phyloP scores from a whole-genome alignment of 2,113 vertebrate species.

The Hypocryptadius cinnamomeus region DNA sequence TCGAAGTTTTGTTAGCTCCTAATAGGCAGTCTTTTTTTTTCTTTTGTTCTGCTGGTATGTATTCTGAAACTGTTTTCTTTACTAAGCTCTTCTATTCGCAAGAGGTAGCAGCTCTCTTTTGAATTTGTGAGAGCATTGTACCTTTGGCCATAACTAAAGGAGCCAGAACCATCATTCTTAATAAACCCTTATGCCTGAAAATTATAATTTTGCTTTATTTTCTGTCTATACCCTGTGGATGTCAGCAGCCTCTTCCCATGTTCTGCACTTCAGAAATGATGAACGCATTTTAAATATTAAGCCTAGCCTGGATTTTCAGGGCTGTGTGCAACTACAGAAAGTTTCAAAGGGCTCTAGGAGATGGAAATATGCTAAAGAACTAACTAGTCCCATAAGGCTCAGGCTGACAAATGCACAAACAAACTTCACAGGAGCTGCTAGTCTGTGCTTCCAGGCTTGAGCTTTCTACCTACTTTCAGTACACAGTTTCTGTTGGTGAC shows the following conservation, averaged over 20 bases:
- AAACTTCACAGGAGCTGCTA: background rate
- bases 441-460: background rate
- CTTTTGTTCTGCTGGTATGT: background rate
- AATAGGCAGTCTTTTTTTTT: background rate
- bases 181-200: background rate
- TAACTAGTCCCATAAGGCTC: background rate
- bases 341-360: conserved; percentile 14
- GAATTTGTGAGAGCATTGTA: background rate
- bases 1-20: background rate
- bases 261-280: background rate
- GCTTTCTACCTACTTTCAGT: background rate
- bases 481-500: background rate
- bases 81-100: background rate
- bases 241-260: background rate
- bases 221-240: background rate
- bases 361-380: background rate
- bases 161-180: background rate
- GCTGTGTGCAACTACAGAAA: background rate
- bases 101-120: background rate
- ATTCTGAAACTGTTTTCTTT: background rate
- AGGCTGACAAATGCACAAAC: background rate
- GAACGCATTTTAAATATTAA: background rate
- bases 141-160: background rate
- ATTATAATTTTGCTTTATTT: background rate
- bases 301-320: background rate